A percentile compares a stretch with the other conserved stretches of the same genome.
Conservation (phyloP, 1,140 invertebrate species). For the Pantala flavescens region DNA sequence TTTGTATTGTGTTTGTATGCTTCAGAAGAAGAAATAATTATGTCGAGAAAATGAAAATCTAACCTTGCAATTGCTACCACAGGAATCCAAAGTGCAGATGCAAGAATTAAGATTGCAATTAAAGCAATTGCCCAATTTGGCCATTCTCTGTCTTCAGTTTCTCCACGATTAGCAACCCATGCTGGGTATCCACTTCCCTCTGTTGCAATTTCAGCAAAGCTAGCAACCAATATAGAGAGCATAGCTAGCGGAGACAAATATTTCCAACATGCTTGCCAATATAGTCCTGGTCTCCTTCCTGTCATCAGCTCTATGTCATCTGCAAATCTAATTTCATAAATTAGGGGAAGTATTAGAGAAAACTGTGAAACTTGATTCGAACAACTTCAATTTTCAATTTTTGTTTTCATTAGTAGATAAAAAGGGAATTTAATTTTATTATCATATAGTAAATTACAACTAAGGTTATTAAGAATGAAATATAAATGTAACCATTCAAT, state of each 20-base stretch:
- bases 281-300: constrained; percentile 69
- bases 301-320: constrained; percentile 94
- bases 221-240: constrained; percentile 75
- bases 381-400: no score
- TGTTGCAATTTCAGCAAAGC: constrained; percentile 67
- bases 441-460: no score
- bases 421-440: no score
- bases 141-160: constrained; percentile 64
- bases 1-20: no score
- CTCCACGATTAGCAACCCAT: constrained; percentile 64
- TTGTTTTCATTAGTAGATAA: no score
- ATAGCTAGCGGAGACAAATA: constrained; percentile 84
- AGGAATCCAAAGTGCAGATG: constrained; percentile 82
- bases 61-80: constrained; percentile 69
- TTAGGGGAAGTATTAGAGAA: no score
- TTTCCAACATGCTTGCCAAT: constrained; percentile 91
- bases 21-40: no score
- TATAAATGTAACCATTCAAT: no score
- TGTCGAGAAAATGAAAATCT: constrained; percentile 10
- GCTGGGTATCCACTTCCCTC: constrained; percentile 76
- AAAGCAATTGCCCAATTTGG: constrained; percentile 67
- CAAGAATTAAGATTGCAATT: constrained; percentile 60
- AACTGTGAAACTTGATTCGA: no score
- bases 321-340: constrained; percentile 53
- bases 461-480: no score